phyloP scores from a whole-genome alignment of 2,888 invertebrate species.

The Myopa tessellatipennis region DNA sequence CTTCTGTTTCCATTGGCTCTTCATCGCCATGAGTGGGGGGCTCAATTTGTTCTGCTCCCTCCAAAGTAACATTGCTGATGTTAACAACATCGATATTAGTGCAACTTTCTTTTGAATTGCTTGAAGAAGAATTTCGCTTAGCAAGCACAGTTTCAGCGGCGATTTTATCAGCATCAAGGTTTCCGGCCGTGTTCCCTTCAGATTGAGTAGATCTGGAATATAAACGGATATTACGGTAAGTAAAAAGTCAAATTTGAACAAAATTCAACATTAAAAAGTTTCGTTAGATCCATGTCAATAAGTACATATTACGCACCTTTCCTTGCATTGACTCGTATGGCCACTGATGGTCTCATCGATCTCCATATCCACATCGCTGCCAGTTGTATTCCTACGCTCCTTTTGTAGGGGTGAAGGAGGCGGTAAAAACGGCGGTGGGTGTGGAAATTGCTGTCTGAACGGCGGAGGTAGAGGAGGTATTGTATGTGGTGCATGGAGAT shows the following conservation, averaged over 20 bases:
- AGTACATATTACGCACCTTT: slow-evolving; percentile 37
- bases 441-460: neutral
- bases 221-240: neutral
- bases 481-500: neutral
- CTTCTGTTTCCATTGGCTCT: neutral
- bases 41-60: slow-evolving; percentile 13
- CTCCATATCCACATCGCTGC: slow-evolving; percentile 59
- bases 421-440: neutral
- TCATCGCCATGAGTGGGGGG: neutral
- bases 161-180: slow-evolving; percentile 9
- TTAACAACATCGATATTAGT: slow-evolving; percentile 37
- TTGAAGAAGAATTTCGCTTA: neutral
- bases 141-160: neutral
- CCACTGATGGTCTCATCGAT: slow-evolving; percentile 51
- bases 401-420: slow-evolving; percentile 24
- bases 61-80: slow-evolving; percentile 36
- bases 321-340: slow-evolving; percentile 45
- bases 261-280: neutral
- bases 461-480: neutral
- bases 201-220: neutral
- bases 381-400: slow-evolving; percentile 51
- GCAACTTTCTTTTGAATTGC: slow-evolving; percentile 6
- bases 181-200: neutral
- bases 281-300: neutral
- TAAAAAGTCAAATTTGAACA: neutral